Percentiles rank a stretch among this genome's conserved stretches.
These are phyloP conservation scores for Tangara arthus DNA, from an alignment of 2,797 vertebrate genomes.

Conservation along the genomic window DNA sequence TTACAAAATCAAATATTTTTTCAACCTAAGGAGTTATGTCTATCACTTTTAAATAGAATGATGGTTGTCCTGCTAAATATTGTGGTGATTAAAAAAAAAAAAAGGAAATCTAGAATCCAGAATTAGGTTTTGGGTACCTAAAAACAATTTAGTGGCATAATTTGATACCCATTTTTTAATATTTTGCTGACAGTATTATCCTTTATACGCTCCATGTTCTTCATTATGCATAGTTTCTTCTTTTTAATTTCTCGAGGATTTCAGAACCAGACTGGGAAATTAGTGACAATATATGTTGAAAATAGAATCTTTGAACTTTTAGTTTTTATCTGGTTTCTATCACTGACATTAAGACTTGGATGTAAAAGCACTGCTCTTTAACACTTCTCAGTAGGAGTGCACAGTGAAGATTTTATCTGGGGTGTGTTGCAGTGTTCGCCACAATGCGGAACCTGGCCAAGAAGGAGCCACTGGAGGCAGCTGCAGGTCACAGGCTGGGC, in stretches of 20 bases:
- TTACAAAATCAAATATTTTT: neutral
- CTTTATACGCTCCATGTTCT: neutral
- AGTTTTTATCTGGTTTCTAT: neutral
- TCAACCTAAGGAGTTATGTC: neutral
- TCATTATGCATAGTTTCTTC: neutral
- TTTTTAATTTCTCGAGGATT: neutral
- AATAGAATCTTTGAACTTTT: neutral
- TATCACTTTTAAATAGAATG: neutral
- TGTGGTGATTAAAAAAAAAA: neutral
- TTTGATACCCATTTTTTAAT: neutral
- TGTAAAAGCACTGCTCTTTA: neutral
- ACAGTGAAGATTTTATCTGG: neutral
- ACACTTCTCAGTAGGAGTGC: neutral
- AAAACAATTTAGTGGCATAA: neutral
- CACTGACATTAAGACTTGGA: neutral
- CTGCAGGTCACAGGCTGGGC: constrained; percentile 76
- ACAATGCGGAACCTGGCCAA: constrained; percentile 85
- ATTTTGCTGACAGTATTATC: neutral
- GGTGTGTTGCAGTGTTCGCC: constrained; percentile 78
- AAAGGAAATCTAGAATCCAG: neutral
- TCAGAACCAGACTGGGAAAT: neutral
- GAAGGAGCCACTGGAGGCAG: constrained; percentile 74
- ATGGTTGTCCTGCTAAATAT: neutral
- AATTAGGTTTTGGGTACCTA: neutral
- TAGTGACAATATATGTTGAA: neutral